Base-by-base conservation (phyloP, 37 sponge, comb jelly and placozoan species). In the Mnemiopsis leidyi region DNA sequence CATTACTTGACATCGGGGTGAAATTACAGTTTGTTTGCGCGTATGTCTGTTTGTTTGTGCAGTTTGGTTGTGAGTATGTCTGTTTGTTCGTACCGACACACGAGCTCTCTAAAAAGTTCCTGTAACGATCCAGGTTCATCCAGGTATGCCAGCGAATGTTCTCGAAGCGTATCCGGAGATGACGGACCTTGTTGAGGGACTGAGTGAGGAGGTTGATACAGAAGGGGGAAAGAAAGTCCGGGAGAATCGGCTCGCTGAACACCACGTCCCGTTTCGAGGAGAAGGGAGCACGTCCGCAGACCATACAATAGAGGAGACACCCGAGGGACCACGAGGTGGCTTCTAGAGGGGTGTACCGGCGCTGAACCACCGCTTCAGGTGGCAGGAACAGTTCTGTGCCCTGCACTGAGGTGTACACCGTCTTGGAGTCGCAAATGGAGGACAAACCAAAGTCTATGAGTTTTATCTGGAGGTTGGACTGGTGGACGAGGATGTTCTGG, bases 371-470 rank as follows among this genome's bases (percentile, higher is more conserved):
- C 32, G 90, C 90, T 39, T 85, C 90, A 25, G 90, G 90, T 1
- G 90, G 90, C 29, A 85, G 90, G 30, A 40, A 85, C 26, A 85
- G 61, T 61, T 40, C 90, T 23, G 90, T 85, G 18, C 90, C 90
- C 29, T 40, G 40, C 1, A 85, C 90, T 26, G 40, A 38, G 25
- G 90, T 85, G 48, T 85, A 85, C 38, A 85, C 35, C 7, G 90
- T 85, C 61, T 85, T 85, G 2, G 29, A 39, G 61, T 85, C 61
- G 90, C 90, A 85, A 0, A 85, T 24, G 1, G 90, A 85, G 28
- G 90, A 38, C 25, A 85, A 61, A 13, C 90, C 90, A 39, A 85
- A 85, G 90, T 85, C 90, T 23, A 85, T 85, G 23, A 85, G 90
- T 85, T 40, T 85, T 35, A 33, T 85, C 29, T 85, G 90, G 61